Evolutionary conservation across 2,888 invertebrate genomes (phyloP), one percentile per base, ranked within the genome.

Genomic region (Clistopyga incitator): DNA sequence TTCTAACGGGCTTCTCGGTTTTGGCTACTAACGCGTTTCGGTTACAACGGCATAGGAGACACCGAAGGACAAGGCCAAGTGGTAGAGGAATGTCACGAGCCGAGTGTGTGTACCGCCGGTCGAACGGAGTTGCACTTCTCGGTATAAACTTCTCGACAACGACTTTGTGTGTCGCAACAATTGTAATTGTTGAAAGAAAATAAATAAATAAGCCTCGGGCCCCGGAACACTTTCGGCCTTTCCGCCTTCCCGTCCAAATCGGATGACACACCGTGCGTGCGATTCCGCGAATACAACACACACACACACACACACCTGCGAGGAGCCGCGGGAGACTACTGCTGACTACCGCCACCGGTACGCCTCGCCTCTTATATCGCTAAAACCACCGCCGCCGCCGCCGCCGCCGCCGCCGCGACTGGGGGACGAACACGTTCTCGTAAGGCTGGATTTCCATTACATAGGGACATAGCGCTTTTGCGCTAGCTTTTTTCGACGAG

Each of bases 271-370:
- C 71, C 56, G 71, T 59, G 56, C 71, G 71, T 75, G 38, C 75
- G 64, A 64, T 64, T 50, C 29, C 20, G 15, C 34, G 50, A 47
- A 25, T 47, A 47, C 20, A 47, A 61, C 47, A 13, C 45, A n/a
- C 67, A 45, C 50, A n/a, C n/a, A 11, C 68, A 38, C 42, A 50
- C 25, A 71, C 65, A 80, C 72, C 72, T 76, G 72, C 83, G 72
- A 71, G 80, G 83, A 72, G 67, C 34, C 80, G 67, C 83, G 80
- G 76, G 80, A 76, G 80, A 80, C 83, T 80, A 72, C 79, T 70
- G 75, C 34, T 52, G 59, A 34, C 56, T 72, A 59, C 15, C 71
- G 71, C 45, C 59, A 59, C 71, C 71, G 72, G 72, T 56, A 45
- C 56, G 72, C 56, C 72, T 56, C 72, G 42, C 59, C 72, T 72